phyloP scores from a whole-genome alignment of 2,888 invertebrate species.

The Hyalella azteca region DNA sequence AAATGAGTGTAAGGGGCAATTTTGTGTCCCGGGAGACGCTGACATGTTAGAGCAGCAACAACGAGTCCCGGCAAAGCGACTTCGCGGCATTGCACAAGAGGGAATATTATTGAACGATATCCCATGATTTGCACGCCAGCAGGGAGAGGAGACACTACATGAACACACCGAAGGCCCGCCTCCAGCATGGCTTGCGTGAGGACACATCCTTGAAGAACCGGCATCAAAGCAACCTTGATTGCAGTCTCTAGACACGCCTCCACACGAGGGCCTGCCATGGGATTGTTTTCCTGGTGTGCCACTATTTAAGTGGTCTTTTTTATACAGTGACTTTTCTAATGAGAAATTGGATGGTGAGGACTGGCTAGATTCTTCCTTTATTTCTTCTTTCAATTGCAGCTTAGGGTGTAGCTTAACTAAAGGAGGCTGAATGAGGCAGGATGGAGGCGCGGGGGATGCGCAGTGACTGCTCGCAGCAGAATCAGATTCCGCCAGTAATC shows the following conservation, averaged over 20 bases:
- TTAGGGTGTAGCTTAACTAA: background rate
- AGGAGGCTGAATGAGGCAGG: background rate
- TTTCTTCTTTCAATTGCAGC: background rate
- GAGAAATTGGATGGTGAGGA: background rate
- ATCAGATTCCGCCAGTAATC: slow-evolving; percentile 59
- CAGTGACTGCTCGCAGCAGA: slow-evolving; percentile 28
- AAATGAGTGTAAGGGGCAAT: background rate
- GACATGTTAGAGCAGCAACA: background rate
- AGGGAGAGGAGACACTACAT: background rate
- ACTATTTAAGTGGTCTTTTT: no score
- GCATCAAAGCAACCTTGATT: background rate
- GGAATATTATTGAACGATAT: background rate
- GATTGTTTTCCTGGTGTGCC: no score
- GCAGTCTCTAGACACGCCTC: background rate
- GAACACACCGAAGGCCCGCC: background rate
- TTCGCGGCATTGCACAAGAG: background rate
- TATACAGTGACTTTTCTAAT: background rate
- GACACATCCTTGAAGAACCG: background rate
- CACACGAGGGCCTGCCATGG: background rate
- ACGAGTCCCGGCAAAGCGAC: background rate
- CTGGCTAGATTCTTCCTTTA: no score
- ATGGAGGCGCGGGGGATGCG: background rate
- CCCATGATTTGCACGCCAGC: background rate
- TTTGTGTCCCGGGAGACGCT: background rate
- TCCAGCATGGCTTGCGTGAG: background rate